Evolutionary conservation across 2,888 invertebrate genomes (phyloP).

Genomic region (Blomia tropicalis): DNA sequence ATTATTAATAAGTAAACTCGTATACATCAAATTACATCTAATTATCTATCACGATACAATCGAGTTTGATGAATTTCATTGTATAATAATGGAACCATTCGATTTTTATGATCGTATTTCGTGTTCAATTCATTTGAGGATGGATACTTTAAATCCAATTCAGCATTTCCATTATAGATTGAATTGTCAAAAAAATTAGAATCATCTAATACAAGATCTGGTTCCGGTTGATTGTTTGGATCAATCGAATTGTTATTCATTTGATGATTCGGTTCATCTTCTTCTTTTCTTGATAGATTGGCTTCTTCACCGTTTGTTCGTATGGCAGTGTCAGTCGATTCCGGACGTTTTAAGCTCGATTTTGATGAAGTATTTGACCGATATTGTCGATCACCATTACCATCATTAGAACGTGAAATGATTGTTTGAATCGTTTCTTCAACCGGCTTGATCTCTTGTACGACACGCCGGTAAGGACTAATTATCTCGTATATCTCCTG

Average conservation of each 20-base stretch:
- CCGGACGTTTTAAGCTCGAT: not conserved
- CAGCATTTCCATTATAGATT: constrained; percentile 14
- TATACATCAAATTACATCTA: no score
- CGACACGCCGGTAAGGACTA: not conserved
- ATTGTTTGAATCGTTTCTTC: constrained; percentile 4
- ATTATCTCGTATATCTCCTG: constrained; percentile 7
- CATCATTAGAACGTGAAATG: not conserved
- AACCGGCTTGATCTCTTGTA: constrained; percentile 17
- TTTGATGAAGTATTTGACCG: not conserved
- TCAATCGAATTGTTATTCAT: not conserved
- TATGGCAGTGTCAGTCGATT: not conserved
- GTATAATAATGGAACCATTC: no score
- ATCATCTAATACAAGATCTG: not conserved
- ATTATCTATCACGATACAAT: no score
- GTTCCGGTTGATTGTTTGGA: not conserved
- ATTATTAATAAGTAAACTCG: no score
- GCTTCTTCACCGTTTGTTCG: not conserved
- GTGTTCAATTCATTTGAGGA: constrained; percentile 16
- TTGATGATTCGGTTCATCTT: not conserved
- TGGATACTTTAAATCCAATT: constrained; percentile 12
- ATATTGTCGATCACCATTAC: no score
- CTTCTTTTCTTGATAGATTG: not conserved
- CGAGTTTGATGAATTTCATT: no score
- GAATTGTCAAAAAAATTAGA: constrained; percentile 2
- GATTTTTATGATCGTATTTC: no score